Percentiles rank a stretch among this genome's conserved stretches.
phyloP scores from a whole-genome alignment of 2,888 invertebrate genomes.

The Blastobasis adustella region DNA sequence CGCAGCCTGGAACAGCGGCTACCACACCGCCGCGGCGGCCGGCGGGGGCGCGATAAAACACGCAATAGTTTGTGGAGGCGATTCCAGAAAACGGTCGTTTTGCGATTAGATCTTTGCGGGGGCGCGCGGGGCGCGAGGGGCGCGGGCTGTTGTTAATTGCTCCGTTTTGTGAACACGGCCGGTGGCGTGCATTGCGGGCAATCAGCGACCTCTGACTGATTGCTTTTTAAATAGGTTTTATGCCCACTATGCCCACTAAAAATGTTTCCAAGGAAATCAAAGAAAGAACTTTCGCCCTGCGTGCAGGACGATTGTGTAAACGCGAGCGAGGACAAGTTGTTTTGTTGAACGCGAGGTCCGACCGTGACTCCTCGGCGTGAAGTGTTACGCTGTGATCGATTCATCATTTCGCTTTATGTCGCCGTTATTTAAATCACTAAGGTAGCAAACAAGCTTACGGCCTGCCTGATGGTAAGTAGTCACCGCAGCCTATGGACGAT shows the following conservation, averaged over 20 bases:
- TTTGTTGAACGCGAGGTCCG: constrained; percentile 34
- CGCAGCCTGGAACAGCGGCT: background rate
- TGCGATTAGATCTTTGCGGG: constrained; percentile 63
- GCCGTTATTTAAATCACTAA: too few relatives aligned
- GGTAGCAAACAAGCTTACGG: too few relatives aligned
- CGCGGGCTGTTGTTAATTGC: constrained; percentile 68
- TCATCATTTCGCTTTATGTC: too few relatives aligned
- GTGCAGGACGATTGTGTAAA: constrained; percentile 47
- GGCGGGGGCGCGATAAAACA: constrained; percentile 39
- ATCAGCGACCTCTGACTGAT: constrained; percentile 72
- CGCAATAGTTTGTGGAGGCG: constrained; percentile 69
- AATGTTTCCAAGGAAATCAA: constrained; percentile 65
- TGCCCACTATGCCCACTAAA: constrained; percentile 44
- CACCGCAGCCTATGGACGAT: too few relatives aligned
- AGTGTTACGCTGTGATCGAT: too few relatives aligned
- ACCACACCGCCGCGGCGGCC: background rate
- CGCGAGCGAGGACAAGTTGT: constrained; percentile 44
- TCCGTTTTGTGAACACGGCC: constrained; percentile 74
- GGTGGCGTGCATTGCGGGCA: constrained; percentile 67
- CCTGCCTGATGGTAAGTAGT: too few relatives aligned
- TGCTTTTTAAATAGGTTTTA: constrained; percentile 76
- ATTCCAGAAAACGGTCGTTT: constrained; percentile 75
- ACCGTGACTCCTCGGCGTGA: constrained; percentile 28
- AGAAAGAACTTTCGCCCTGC: constrained; percentile 52
- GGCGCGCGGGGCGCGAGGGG: constrained; percentile 30